phyloP scores from a whole-genome alignment of 2,797 vertebrate genomes.

The Onychomys arenicola region DNA sequence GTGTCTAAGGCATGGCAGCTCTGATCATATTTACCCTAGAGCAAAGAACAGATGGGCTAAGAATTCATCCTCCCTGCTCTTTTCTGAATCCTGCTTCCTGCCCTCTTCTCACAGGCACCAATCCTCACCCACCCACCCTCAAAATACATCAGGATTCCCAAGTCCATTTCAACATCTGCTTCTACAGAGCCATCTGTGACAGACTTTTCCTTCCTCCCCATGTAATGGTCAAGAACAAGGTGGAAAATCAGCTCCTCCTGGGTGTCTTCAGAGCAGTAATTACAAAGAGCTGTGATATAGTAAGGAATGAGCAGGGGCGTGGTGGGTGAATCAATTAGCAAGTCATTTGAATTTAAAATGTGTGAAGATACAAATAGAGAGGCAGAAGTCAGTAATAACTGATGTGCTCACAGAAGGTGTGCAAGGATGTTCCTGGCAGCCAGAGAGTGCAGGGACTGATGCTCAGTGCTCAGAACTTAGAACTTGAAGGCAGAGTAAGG shows the following conservation, averaged over 20 bases:
- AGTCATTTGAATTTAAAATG: conserved; percentile 82
- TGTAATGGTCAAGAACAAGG: not conserved
- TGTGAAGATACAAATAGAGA: conserved; percentile 87
- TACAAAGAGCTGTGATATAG: not conserved
- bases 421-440: conserved; percentile 75
- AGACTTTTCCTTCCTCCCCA: not conserved
- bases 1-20: not conserved
- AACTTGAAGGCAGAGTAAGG: not conserved
- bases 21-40: not conserved
- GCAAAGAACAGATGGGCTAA: not conserved
- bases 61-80: not conserved
- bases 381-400: conserved; percentile 82
- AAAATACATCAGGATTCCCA: not conserved
- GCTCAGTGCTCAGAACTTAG: conserved; percentile 62
- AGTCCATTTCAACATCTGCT: not conserved
- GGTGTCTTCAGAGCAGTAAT: not conserved
- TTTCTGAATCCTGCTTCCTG: not conserved
- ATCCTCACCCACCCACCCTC: not conserved
- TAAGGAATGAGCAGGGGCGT: not conserved
- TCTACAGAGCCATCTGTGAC: not conserved
- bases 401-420: conserved; percentile 86
- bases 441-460: conserved; percentile 54
- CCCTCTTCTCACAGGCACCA: not conserved
- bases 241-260: not conserved
- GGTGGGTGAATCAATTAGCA: conserved; percentile 80